Conservation (phyloP, 1,140 invertebrate species). For the Phenacoccus solenopsis region DNA sequence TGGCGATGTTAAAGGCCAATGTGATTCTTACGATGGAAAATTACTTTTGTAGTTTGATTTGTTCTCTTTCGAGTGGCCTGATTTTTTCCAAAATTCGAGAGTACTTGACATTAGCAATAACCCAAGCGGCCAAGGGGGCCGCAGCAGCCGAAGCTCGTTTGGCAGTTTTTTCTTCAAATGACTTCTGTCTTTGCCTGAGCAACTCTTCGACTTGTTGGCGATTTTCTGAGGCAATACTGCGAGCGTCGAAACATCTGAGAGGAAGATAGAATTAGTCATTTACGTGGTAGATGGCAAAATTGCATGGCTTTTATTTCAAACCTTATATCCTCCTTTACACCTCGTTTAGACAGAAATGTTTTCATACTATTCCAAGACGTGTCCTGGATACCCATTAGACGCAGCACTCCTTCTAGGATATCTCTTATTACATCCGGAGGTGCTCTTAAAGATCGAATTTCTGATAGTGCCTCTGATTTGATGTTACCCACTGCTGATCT, state of each 20-base stretch:
- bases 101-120: constrained; percentile 87
- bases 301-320: constrained; percentile 27
- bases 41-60: constrained; percentile 62
- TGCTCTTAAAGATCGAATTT: constrained; percentile 88
- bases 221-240: constrained; percentile 69
- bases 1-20: neutral
- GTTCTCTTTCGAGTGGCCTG: constrained; percentile 76
- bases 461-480: constrained; percentile 82
- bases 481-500: constrained; percentile 87
- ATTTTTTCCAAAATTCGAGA: constrained; percentile 83
- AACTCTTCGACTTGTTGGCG: constrained; percentile 72
- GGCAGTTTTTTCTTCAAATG: constrained; percentile 81
- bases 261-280: neutral
- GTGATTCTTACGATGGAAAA: constrained; percentile 21
- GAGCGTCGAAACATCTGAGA: constrained; percentile 73
- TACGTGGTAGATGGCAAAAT: neutral
- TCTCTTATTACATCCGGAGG: constrained; percentile 94
- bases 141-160: constrained; percentile 88
- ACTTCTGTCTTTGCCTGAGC: constrained; percentile 61
- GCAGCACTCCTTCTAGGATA: constrained; percentile 90
- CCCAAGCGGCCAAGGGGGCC: constrained; percentile 94
- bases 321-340: constrained; percentile 94
- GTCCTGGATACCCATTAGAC: constrained; percentile 96
- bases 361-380: constrained; percentile 99
- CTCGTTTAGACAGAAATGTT: constrained; percentile 87